These are phyloP conservation scores for Caerostris extrusa DNA, from an alignment of 1,140 invertebrate species.

Conservation along the genomic window DNA sequence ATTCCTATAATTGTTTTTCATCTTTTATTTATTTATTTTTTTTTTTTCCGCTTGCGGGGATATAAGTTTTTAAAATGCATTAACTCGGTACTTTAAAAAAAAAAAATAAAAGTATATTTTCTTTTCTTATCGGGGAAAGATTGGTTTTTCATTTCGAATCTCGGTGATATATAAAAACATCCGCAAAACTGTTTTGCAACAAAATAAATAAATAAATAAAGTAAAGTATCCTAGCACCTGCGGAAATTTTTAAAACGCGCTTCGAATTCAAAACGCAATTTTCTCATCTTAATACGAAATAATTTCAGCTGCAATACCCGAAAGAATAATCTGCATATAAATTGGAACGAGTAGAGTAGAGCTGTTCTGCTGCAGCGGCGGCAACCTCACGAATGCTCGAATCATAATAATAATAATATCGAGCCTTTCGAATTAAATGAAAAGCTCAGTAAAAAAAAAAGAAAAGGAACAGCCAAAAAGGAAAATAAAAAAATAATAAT, in stretches of 20 bases:
- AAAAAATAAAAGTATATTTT: not conserved
- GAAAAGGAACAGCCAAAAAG: not conserved
- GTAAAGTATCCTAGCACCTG: not conserved
- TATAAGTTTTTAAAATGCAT: not conserved
- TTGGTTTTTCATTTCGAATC: not conserved
- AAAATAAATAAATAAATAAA: not conserved
- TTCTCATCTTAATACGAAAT: conserved; percentile 36
- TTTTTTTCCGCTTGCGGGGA: not conserved
- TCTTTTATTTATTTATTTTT: not conserved
- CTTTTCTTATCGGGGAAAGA: not conserved
- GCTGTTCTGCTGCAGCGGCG: not conserved
- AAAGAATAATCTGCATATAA: conserved; percentile 73
- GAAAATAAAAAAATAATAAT: conserved; percentile 45
- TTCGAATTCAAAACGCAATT: conserved; percentile 47
- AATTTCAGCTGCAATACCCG: conserved; percentile 7
- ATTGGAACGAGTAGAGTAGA: conserved; percentile 36
- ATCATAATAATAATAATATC: conserved; percentile 56
- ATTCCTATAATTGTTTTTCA: not conserved
- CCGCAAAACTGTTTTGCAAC: not conserved
- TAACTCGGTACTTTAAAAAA: no score
- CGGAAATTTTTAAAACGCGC: not conserved
- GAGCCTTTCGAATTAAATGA: conserved; percentile 19
- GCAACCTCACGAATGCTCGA: conserved; percentile 44
- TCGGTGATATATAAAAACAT: not conserved
- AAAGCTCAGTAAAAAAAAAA: conserved; percentile 48